Evolutionary conservation across 2,113 vertebrate genomes (phyloP).

Genomic region (Cyphomyrus plagiostoma): DNA sequence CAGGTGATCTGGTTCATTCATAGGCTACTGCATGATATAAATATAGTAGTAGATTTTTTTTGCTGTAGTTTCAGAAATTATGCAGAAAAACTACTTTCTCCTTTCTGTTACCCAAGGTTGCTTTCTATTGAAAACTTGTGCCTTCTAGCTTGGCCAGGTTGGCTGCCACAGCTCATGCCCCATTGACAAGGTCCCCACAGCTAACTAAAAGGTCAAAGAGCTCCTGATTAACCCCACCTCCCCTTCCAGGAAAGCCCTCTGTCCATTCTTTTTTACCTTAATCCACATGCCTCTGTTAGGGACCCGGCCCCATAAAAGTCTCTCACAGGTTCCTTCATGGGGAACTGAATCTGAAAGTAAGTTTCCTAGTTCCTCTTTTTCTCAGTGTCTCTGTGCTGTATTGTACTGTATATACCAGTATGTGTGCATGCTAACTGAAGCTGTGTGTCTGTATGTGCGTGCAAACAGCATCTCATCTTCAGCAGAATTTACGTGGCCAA

Average conservation of each 20-base stretch:
- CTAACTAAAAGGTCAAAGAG: background rate
- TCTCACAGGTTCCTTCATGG: constrained; percentile 50
- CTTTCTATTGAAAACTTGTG: constrained; percentile 3
- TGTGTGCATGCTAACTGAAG: background rate
- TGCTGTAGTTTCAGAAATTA: constrained; percentile 8
- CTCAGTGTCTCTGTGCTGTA: constrained; percentile 6
- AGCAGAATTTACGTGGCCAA: background rate
- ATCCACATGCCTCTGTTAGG: background rate
- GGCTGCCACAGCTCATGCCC: background rate
- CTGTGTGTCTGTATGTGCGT: background rate
- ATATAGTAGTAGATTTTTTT: background rate
- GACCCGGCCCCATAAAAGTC: constrained; percentile 36
- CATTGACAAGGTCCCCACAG: background rate
- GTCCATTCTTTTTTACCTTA: background rate
- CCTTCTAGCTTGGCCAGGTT: background rate
- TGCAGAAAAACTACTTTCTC: constrained; percentile 15
- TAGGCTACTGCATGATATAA: background rate
- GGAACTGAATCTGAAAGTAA: constrained; percentile 76
- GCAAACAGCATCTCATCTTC: background rate
- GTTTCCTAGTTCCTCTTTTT: constrained; percentile 66
- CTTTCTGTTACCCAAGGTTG: background rate
- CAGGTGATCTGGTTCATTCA: background rate
- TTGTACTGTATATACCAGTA: background rate
- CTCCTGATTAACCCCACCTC: background rate
- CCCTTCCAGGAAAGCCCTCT: background rate